Evolutionary conservation across 2,888 invertebrate species (phyloP).

Genomic region (Stegophylla sp.): DNA sequence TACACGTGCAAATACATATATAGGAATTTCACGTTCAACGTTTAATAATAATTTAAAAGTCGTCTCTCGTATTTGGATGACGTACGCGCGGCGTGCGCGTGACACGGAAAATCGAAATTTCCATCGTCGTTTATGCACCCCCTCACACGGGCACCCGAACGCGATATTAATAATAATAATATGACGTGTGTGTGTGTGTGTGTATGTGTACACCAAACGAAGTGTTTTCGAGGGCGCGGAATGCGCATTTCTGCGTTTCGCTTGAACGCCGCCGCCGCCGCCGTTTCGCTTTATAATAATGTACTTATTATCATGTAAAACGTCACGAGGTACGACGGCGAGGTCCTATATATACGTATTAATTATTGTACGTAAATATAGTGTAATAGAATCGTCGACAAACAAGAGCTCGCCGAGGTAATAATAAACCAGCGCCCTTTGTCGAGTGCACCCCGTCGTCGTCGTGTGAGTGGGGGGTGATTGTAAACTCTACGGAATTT

Average conservation of each 20-base stretch:
- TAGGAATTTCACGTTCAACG: not conserved
- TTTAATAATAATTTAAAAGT: slow-evolving; percentile 35
- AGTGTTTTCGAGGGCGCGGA: not conserved
- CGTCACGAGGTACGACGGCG: not conserved
- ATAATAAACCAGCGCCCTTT: too few species aligned
- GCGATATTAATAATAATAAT: slow-evolving; percentile 15
- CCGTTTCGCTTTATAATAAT: too few species aligned
- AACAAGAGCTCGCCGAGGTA: not conserved
- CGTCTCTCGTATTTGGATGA: slow-evolving; percentile 25
- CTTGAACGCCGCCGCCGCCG: not conserved
- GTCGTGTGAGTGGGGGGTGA: too few species aligned
- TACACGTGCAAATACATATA: too few species aligned
- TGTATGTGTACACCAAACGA: not conserved
- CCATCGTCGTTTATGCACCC: slow-evolving; percentile 18
- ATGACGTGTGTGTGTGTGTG: not conserved
- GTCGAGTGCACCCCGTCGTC: too few species aligned
- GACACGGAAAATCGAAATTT: slow-evolving; percentile 51
- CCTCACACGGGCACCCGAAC: too few species aligned
- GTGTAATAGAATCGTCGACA: not conserved
- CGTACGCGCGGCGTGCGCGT: slow-evolving; percentile 19
- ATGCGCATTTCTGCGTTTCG: slow-evolving; percentile 34
- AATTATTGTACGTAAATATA: not conserved
- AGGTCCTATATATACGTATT: not conserved
- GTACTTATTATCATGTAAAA: not conserved
- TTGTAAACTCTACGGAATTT: too few species aligned